phyloP scores from a whole-genome alignment of 2,113 vertebrate genomes.

The Myanophis thanlyinensis region DNA sequence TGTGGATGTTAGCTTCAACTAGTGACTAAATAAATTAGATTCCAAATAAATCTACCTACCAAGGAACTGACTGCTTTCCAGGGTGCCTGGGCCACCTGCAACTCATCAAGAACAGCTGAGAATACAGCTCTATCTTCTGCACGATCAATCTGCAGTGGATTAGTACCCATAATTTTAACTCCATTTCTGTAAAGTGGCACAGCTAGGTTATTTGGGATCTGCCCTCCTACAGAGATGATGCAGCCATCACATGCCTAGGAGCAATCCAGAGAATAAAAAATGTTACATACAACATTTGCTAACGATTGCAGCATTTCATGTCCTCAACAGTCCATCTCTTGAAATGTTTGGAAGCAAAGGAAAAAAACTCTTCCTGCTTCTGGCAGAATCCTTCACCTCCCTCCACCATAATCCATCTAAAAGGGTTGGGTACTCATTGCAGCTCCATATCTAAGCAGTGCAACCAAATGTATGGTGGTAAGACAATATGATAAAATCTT shows the following conservation, averaged over 20 bases:
- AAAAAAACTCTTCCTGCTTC: background rate
- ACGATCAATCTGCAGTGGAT: constrained; percentile 83
- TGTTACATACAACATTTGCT: background rate
- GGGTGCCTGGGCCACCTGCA: constrained; percentile 86
- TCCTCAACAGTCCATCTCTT: background rate
- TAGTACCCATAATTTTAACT: constrained; percentile 89
- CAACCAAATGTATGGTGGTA: background rate
- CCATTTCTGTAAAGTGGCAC: constrained; percentile 82
- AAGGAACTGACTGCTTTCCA: constrained; percentile 90
- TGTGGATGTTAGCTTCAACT: background rate
- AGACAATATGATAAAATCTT: background rate
- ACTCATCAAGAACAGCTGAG: constrained; percentile 86
- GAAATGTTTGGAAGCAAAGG: background rate
- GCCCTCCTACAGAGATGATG: constrained; percentile 93
- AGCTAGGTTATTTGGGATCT: constrained; percentile 94
- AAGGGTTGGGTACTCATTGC: background rate
- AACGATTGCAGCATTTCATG: background rate
- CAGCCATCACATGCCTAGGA: constrained; percentile 83
- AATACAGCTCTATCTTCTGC: constrained; percentile 91
- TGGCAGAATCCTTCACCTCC: background rate
- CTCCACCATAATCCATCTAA: background rate
- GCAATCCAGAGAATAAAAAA: background rate
- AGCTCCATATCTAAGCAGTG: background rate
- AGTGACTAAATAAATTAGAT: background rate
- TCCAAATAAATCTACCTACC: constrained; percentile 67